These are phyloP conservation scores for Hippocampus abdominalis DNA, from an alignment of 2,113 vertebrate genomes.

Conservation along the genomic window DNA sequence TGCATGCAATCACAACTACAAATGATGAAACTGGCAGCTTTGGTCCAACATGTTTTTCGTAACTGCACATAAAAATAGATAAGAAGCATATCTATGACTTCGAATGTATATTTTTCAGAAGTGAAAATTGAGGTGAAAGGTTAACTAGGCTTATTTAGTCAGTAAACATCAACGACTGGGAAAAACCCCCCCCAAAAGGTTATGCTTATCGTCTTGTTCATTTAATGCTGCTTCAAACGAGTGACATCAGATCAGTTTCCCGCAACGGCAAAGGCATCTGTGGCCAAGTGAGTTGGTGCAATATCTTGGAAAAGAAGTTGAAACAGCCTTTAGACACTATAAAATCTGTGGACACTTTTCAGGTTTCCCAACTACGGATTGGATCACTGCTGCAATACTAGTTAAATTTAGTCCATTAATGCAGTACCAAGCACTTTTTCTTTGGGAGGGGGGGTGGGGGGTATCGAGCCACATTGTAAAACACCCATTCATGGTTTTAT, in stretches of 20 bases:
- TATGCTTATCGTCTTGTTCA: no score
- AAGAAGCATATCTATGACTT: no score
- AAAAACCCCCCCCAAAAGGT: no score
- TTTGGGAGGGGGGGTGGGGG: no score
- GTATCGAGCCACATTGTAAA: constrained; percentile 6
- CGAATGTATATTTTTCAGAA: no score
- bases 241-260: background rate
- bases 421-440: background rate
- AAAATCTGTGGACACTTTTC: background rate
- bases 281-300: background rate
- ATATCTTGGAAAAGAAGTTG: background rate
- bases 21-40: background rate
- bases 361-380: constrained; percentile 3
- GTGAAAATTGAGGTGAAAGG: no score
- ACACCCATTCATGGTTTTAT: constrained; percentile 16
- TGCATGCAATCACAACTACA: no score
- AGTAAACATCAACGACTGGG: no score
- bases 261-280: background rate
- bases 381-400: constrained; percentile 6
- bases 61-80: no score
- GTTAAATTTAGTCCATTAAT: constrained; percentile 18
- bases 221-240: no score
- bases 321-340: background rate
- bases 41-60: no score
- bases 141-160: no score